A percentile compares a stretch with the other conserved stretches of the same genome.
Evolutionary conservation across 2,888 invertebrate species (phyloP).

Genomic region (Cheilosia soror): DNA sequence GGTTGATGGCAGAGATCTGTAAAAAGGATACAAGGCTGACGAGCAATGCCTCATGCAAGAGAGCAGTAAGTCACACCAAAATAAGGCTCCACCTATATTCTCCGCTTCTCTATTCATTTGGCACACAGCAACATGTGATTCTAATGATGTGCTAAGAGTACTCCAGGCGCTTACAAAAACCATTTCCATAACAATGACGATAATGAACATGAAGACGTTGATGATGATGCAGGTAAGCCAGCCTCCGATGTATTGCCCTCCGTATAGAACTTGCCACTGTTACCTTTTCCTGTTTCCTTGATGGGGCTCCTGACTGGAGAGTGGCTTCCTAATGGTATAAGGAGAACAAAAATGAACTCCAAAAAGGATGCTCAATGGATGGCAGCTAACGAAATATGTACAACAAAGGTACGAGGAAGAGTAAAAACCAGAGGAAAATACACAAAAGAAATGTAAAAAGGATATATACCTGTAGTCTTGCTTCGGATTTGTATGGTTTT

Average conservation of each 20-base stretch:
- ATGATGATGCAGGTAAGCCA: constrained; percentile 42
- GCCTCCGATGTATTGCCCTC: constrained; percentile 26
- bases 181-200: constrained; percentile 39
- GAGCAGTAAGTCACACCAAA: constrained; percentile 65
- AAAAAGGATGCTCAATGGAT: constrained; percentile 28
- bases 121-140: constrained; percentile 59
- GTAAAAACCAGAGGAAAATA: neutral
- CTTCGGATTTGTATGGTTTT: constrained; percentile 35
- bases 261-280: constrained; percentile 5
- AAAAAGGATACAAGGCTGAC: constrained; percentile 15
- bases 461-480: constrained; percentile 38
- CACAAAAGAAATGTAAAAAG: constrained; percentile 43
- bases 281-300: constrained; percentile 14
- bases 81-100: constrained; percentile 32
- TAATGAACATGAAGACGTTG: constrained; percentile 32
- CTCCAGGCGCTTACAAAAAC: constrained; percentile 54
- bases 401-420: neutral
- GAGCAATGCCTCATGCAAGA: constrained; percentile 46
- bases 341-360: constrained; percentile 37
- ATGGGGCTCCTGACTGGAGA: constrained; percentile 39
- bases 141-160: constrained; percentile 67
- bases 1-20: constrained; percentile 29
- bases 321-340: constrained; percentile 42
- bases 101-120: constrained; percentile 23
- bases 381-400: constrained; percentile 9